Conservation (phyloP, 64 coral and sea anemone species). For the Pachyseris speciosa region DNA sequence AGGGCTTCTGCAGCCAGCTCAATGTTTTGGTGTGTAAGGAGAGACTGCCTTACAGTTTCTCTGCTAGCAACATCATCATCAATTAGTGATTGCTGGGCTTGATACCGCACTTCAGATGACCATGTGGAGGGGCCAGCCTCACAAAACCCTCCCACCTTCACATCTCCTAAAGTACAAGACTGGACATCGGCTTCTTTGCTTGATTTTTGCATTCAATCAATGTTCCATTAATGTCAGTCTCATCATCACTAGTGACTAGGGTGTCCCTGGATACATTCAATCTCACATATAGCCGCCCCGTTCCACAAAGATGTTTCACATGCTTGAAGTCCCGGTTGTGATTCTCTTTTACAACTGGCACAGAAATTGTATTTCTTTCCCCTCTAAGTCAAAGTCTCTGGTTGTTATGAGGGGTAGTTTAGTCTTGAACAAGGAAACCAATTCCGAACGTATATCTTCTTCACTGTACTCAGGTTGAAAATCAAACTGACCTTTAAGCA, state of each 20-base stretch:
- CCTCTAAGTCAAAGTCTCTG: slow-evolving; percentile 73
- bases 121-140: too few species aligned
- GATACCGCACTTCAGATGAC: too few species aligned
- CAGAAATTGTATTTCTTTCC: slow-evolving; percentile 68
- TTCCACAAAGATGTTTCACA: slow-evolving; percentile 79
- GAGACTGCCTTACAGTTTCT: not conserved
- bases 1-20: not conserved
- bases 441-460: slow-evolving; percentile 57
- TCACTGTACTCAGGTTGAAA: slow-evolving; percentile 36
- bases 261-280: slow-evolving; percentile 26
- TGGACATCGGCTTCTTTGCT: too few species aligned
- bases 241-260: slow-evolving; percentile 11
- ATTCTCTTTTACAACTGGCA: slow-evolving; percentile 51
- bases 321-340: slow-evolving; percentile 77
- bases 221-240: not conserved
- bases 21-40: not conserved
- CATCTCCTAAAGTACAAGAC: too few species aligned
- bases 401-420: slow-evolving; percentile 55
- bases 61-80: not conserved
- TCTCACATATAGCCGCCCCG: slow-evolving; percentile 68
- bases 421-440: slow-evolving; percentile 54
- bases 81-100: too few species aligned
- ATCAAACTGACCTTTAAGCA: slow-evolving; percentile 74
- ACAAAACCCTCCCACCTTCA: too few species aligned
- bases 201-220: too few species aligned